A percentile compares a stretch with the other conserved stretches of the same genome.
Conservation (phyloP, 2,888 invertebrate genomes). For the Xylota sylvarum region DNA sequence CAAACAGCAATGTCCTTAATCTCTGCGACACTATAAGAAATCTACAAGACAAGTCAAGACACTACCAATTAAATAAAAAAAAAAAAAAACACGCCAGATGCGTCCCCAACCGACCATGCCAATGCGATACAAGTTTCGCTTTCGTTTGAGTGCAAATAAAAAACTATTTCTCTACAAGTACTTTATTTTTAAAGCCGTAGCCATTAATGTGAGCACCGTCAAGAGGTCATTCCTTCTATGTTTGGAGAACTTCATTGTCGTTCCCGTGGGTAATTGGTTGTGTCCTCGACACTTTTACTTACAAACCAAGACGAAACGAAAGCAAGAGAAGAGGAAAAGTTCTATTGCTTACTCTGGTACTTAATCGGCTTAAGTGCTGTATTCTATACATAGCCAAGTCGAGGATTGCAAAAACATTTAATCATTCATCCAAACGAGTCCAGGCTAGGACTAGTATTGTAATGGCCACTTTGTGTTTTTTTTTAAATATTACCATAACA, state of each 20-base stretch:
- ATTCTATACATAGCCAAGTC: neutral
- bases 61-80: neutral
- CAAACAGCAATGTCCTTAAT: too few species aligned
- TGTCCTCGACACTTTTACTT: constrained; percentile 4
- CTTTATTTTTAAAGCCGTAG: neutral
- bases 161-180: neutral
- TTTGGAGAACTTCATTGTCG: neutral
- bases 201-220: neutral
- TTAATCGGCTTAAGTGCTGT: neutral
- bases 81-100: neutral
- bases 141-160: neutral
- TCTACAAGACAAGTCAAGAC: neutral
- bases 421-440: neutral
- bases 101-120: neutral
- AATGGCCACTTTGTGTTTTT: neutral
- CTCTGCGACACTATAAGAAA: neutral
- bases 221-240: neutral
- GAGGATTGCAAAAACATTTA: constrained; percentile 5
- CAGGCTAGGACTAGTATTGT: neutral
- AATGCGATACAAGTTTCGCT: neutral
- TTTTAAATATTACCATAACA: constrained; percentile 2
- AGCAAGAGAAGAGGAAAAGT: neutral
- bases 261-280: constrained; percentile 9
- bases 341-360: neutral
- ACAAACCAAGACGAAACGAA: neutral